Evolutionary conservation across 2,888 invertebrate genomes (phyloP), one percentile per base, ranked within the genome.

Genomic region (Trichopria drosophilae): DNA sequence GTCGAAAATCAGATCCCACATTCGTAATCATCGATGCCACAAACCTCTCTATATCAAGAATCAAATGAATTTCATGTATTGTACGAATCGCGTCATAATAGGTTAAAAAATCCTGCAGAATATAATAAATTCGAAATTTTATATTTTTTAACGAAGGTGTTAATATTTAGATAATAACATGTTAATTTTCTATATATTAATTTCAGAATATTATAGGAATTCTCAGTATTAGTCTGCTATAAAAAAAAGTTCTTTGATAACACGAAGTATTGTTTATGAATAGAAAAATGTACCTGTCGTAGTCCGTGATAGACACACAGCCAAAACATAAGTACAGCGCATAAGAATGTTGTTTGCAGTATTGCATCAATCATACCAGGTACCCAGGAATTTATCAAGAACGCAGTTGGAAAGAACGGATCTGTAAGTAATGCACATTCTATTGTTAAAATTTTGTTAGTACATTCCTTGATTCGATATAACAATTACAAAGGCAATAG

Each of bases 241-340:
- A n/a, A n/a, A n/a, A n/a, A n/a, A n/a, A n/a, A n/a, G n/a, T n/a
- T n/a, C n/a, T n/a, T n/a, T n/a, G n/a, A n/a, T n/a, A n/a, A n/a
- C n/a, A n/a, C n/a, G n/a, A n/a, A n/a, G n/a, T n/a, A n/a, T n/a
- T n/a, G n/a, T n/a, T n/a, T n/a, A n/a, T n/a, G n/a, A n/a, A n/a
- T n/a, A n/a, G n/a, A 29, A 41, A 37, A 15, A 28, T 61, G 58
- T 75, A 90, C 93, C 84, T 93, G 93, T 69, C 97, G 80, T 24
- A 97, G 79, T 2, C 96, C 97, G 72, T 98, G 97, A 77, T 96
- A 97, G 60, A 94, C 86, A 61, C 93, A 93, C 12, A 98, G 81
- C 96, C 97, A 97, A 67, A 95, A 96, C 67, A 97, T 80, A 60
- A 97, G 80, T 50, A 98, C 81, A 4, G 87, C 86, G 60, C 88